A percentile compares a stretch with the other conserved stretches of the same genome.
These are phyloP conservation scores for Limnephilus auricula DNA, from an alignment of 2,888 invertebrate genomes.

Conservation along the genomic window DNA sequence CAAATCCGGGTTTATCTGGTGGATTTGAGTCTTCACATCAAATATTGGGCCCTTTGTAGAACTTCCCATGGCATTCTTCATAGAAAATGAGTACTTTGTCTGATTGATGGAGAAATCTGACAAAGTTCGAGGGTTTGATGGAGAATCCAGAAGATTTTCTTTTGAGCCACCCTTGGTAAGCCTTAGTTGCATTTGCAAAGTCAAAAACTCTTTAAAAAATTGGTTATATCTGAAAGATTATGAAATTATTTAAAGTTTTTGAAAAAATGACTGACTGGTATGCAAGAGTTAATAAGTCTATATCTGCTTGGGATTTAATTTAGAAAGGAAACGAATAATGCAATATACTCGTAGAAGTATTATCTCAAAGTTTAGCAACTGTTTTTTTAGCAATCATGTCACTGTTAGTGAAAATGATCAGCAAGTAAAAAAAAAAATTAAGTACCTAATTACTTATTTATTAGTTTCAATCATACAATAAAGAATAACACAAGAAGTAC, in stretches of 20 bases:
- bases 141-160: slow-evolving; percentile 75
- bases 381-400: too few relatives aligned
- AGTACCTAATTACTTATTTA: neutral
- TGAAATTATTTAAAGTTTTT: neutral
- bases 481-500: too few relatives aligned
- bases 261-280: neutral
- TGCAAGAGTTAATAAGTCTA: neutral
- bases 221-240: slow-evolving; percentile 75
- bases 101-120: slow-evolving; percentile 60
- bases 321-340: neutral
- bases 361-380: too few relatives aligned
- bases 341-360: neutral
- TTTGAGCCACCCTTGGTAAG: slow-evolving; percentile 75
- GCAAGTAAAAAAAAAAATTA: neutral
- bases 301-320: neutral
- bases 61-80: slow-evolving; percentile 45
- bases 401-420: neutral
- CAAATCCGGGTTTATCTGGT: neutral
- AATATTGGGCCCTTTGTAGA: slow-evolving; percentile 56
- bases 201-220: slow-evolving; percentile 78
- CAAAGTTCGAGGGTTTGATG: slow-evolving; percentile 61
- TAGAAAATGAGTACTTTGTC: slow-evolving; percentile 54
- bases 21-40: slow-evolving; percentile 43
- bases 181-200: slow-evolving; percentile 75
- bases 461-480: too few relatives aligned